Conservation (phyloP, 2,888 invertebrate genomes). For the Eubasilissa splendida region DNA sequence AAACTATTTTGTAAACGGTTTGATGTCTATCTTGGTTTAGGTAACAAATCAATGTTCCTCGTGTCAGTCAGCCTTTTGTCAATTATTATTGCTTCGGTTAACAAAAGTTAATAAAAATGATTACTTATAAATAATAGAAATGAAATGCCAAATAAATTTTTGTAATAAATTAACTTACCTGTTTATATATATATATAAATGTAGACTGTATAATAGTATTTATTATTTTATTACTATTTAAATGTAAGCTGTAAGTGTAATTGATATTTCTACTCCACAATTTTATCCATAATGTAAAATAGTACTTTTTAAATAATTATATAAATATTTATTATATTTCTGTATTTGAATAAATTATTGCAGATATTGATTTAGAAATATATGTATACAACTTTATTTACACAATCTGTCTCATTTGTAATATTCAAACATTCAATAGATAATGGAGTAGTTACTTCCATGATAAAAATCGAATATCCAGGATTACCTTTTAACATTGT, state of each 20-base stretch:
- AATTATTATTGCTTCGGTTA: conserved; percentile 23
- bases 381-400: conserved; percentile 22
- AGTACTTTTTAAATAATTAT: not conserved
- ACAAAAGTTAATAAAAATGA: conserved; percentile 19
- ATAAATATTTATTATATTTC: not conserved
- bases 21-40: not conserved
- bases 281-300: conserved; percentile 24
- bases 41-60: conserved; percentile 21
- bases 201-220: conserved; percentile 17
- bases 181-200: not conserved
- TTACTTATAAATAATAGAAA: conserved; percentile 23
- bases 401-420: conserved; percentile 9
- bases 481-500: no score
- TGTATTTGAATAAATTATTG: not conserved
- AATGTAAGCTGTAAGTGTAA: conserved; percentile 6
- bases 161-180: conserved; percentile 17
- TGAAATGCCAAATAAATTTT: conserved; percentile 38
- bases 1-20: not conserved
- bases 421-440: not conserved
- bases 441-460: no score
- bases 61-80: conserved; percentile 21
- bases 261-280: conserved; percentile 23
- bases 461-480: no score
- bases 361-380: conserved; percentile 19
- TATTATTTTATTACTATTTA: conserved; percentile 17